These are phyloP conservation scores for Aphis craccivora DNA, from an alignment of 1,140 invertebrate genomes.

Conservation along the genomic window DNA sequence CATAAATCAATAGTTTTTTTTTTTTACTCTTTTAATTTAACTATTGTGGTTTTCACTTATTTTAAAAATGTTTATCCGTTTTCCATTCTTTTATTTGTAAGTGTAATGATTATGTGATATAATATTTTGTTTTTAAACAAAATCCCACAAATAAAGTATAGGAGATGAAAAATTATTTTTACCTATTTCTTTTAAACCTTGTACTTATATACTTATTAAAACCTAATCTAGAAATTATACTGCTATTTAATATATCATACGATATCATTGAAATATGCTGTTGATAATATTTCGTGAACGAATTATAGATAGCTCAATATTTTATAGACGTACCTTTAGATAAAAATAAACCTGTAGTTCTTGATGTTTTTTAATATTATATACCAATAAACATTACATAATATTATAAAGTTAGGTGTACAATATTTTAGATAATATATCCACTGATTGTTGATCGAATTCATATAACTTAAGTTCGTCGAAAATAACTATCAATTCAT, in stretches of 20 bases:
- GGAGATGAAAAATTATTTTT: not conserved
- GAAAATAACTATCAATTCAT: slow-evolving; percentile 4
- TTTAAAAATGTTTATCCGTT: too few relatives aligned
- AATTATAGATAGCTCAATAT: not conserved
- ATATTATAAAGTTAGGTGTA: not conserved
- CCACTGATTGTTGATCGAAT: not conserved
- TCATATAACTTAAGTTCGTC: not conserved
- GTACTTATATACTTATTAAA: too few relatives aligned
- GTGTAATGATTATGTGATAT: too few relatives aligned
- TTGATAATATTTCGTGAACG: not conserved
- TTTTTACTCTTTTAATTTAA: too few relatives aligned
- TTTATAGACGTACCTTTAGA: too few relatives aligned
- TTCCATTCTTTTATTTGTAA: too few relatives aligned
- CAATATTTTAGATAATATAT: not conserved
- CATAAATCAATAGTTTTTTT: too few relatives aligned
- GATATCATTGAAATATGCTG: not conserved
- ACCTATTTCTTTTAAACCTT: not conserved
- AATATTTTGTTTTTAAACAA: too few relatives aligned
- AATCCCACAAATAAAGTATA: too few relatives aligned
- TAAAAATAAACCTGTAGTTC: not conserved
- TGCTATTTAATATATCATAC: not conserved
- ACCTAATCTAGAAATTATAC: not conserved
- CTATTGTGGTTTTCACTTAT: too few relatives aligned
- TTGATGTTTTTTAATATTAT: not conserved
- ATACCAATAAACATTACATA: too few relatives aligned